Percentiles rank a stretch among this genome's conserved stretches.
These are phyloP conservation scores for Drosophila simulans DNA, from an alignment of 1,140 invertebrate species.

Conservation along the genomic window DNA sequence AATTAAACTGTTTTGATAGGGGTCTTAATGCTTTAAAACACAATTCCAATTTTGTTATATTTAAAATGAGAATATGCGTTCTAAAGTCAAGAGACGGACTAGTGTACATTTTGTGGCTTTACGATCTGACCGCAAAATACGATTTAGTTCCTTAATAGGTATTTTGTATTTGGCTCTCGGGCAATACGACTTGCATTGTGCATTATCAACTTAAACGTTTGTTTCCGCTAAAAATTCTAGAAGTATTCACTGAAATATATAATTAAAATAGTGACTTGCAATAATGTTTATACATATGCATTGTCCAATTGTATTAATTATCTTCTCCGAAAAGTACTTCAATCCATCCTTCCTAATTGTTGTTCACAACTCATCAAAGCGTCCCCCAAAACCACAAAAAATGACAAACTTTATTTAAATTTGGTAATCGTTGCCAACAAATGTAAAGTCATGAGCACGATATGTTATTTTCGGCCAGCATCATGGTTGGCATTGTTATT, in stretches of 20 bases:
- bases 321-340: not conserved
- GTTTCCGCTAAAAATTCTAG: not conserved
- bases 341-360: slow-evolving; percentile 14
- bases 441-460: slow-evolving; percentile 24
- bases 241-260: not conserved
- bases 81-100: not conserved
- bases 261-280: not conserved
- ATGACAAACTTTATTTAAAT: slow-evolving; percentile 39
- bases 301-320: not conserved
- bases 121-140: slow-evolving; percentile 7
- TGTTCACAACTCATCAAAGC: slow-evolving; percentile 38
- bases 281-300: not conserved
- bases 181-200: not conserved
- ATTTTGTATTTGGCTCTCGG: slow-evolving; percentile 1
- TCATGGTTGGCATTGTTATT: slow-evolving; percentile 34
- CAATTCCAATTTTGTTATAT: not conserved
- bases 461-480: slow-evolving; percentile 19
- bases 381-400: not conserved
- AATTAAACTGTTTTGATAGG: slow-evolving; percentile 11
- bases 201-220: not conserved
- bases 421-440: slow-evolving; percentile 30
- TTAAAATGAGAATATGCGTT: not conserved
- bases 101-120: not conserved
- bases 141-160: slow-evolving; percentile 10
- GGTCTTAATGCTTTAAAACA: not conserved